Evolutionary conservation across 2,113 vertebrate genomes (phyloP), one percentile per base, ranked within the genome.

Genomic region (Centropristis striata): DNA sequence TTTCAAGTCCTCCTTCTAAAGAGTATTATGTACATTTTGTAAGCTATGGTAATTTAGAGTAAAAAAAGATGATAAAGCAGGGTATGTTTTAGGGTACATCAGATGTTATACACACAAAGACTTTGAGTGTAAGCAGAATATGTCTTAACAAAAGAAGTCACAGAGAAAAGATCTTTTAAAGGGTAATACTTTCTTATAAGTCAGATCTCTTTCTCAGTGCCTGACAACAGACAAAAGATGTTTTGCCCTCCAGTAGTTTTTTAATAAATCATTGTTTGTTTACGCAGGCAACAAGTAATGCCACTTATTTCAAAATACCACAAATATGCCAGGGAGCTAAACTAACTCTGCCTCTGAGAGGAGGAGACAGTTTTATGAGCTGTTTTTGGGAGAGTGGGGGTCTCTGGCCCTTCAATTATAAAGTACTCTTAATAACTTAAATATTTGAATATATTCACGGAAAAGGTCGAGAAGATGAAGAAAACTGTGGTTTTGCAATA

Each of bases 301-400:
- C 64, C 28, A n/a, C n/a, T n/a, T n/a, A n/a, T 59, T 66, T 41
- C 74, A 77, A 39, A 20, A 79, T 66, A 64, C 82, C 80, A 47
- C 89, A 86, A 87, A 73, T 75, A 82, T 80, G 73, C 54, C 60
- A 70, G 75, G 53, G 83, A 83, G 47, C 54, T 51, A 16, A 73
- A 80, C 51, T 41, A 1, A 4, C 28, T 59, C 51, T 36, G 39
- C 15, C 66, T 54, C 15, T 1, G 78, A 73, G 75, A 66, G 83
- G 53, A 53, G 49, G 80, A 85, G 90, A 55, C 86, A 49, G 76
- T 65, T 93, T 93, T 86, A 93, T 71, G 85, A 80, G 88, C 85
- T 87, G 88, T 75, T 87, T 81, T 81, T 83, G 63, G 80, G 83
- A 66, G 47, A 18, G 54, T 53, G 54, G 63, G 72, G 71, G 54